Conservation (phyloP, 1,140 invertebrate species). For the Brachionus asplanchnoidis region DNA sequence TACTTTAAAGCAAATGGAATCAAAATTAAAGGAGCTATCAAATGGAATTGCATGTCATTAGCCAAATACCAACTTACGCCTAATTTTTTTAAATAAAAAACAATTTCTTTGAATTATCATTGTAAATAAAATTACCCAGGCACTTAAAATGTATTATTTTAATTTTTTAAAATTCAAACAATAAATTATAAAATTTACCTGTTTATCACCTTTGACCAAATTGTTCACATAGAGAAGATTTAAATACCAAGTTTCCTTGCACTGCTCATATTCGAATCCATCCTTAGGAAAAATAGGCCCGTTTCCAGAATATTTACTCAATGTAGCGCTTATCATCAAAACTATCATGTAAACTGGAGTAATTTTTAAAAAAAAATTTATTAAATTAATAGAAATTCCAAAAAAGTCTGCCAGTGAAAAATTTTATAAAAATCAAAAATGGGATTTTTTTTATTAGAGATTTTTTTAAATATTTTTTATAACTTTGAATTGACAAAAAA, state of each 20-base stretch:
- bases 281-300: conserved; percentile 3
- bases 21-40: conserved; percentile 64
- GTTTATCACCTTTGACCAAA: not conserved
- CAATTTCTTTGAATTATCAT: not conserved
- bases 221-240: conserved; percentile 32
- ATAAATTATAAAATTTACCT: not conserved
- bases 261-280: not conserved
- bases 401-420: no score
- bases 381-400: not conserved
- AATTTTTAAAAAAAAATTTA: not conserved
- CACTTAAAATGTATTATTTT: conserved; percentile 9
- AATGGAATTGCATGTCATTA: conserved; percentile 74
- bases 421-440: no score
- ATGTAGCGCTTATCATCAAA: not conserved
- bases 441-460: no score
- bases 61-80: conserved; percentile 71
- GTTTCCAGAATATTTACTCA: not conserved
- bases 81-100: conserved; percentile 60
- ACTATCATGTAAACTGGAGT: conserved; percentile 18
- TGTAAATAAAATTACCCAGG: not conserved
- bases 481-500: no score
- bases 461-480: no score
- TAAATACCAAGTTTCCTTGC: not conserved
- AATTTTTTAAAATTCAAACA: not conserved
- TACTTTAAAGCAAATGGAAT: conserved; percentile 44